These are phyloP conservation scores for Mesopsocus fuscifrons DNA, from an alignment of 2,888 invertebrate species.

Conservation along the genomic window DNA sequence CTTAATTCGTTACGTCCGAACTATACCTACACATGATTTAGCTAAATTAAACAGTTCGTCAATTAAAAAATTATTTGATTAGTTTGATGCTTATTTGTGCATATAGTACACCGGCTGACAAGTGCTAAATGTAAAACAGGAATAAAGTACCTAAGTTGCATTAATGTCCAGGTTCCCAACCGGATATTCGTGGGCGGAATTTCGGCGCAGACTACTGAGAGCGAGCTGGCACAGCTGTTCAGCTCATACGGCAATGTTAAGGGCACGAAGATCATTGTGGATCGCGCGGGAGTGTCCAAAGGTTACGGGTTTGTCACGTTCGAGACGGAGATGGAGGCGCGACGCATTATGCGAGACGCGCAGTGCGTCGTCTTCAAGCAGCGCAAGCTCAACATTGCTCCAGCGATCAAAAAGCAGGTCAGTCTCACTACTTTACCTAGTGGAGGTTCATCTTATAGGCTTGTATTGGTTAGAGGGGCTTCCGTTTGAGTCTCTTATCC, in stretches of 20 bases:
- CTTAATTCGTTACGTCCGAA: too few species aligned
- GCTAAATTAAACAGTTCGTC: too few species aligned
- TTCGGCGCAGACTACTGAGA: constrained; percentile 80
- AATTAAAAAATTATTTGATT: too few species aligned
- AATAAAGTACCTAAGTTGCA: too few species aligned
- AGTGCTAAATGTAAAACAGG: too few species aligned
- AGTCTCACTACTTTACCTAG: too few species aligned
- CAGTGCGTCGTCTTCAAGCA: constrained; percentile 61
- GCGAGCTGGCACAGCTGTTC: constrained; percentile 79
- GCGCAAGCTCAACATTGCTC: constrained; percentile 67
- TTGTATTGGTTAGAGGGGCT: neutral
- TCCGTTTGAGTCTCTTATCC: too few species aligned
- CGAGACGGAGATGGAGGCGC: constrained; percentile 73
- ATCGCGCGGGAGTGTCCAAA: constrained; percentile 86
- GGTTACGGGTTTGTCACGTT: constrained; percentile 80
- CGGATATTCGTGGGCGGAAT: constrained; percentile 94
- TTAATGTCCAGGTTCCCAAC: constrained; percentile 83
- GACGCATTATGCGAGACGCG: constrained; percentile 46
- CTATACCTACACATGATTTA: too few species aligned
- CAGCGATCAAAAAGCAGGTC: constrained; percentile 69
- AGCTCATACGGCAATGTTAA: constrained; percentile 77
- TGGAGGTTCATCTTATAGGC: neutral
- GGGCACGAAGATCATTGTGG: constrained; percentile 86
- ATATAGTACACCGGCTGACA: too few species aligned
- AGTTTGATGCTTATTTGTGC: too few species aligned